These are phyloP conservation scores for Hydroisotoma schaefferi DNA, from an alignment of 2,888 invertebrate genomes.

Conservation along the genomic window DNA sequence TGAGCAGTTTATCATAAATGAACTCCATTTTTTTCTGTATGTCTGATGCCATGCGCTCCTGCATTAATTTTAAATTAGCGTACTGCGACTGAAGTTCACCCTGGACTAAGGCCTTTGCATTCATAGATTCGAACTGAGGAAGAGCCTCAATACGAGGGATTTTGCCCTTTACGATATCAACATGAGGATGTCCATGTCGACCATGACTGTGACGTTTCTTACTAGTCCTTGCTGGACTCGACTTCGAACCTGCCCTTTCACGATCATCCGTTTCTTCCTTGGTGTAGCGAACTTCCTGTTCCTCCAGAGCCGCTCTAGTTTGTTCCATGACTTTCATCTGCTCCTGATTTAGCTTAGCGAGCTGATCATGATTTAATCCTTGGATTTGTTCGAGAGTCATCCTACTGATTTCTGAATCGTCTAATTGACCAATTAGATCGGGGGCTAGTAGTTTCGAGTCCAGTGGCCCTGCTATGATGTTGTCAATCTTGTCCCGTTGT, in stretches of 20 bases:
- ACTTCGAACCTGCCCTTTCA: too few species aligned
- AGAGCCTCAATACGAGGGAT: constrained; percentile 2
- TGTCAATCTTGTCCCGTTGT: constrained; percentile 15
- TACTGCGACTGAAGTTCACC: constrained; percentile 36
- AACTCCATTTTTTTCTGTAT: constrained; percentile 46
- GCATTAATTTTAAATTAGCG: constrained; percentile 37
- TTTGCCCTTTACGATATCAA: background rate
- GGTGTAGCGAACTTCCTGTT: background rate
- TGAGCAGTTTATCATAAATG: constrained; percentile 41
- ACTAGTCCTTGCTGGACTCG: too few species aligned
- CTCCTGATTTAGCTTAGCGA: background rate
- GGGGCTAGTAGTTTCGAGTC: background rate
- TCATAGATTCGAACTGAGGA: constrained; percentile 12
- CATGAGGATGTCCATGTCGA: constrained; percentile 13
- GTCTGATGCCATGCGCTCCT: constrained; percentile 32
- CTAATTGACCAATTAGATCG: background rate
- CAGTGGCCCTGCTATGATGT: constrained; percentile 2
- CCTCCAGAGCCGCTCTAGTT: background rate
- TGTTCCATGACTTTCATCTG: background rate
- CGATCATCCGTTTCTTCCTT: constrained; percentile 4
- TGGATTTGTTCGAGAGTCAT: constrained; percentile 6
- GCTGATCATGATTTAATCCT: constrained; percentile 5
- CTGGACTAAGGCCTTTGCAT: constrained; percentile 29
- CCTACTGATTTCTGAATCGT: background rate
- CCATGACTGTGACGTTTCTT: constrained; percentile 8